phyloP scores from a whole-genome alignment of 2,888 invertebrate species.

The Brachylomia viminalis region DNA sequence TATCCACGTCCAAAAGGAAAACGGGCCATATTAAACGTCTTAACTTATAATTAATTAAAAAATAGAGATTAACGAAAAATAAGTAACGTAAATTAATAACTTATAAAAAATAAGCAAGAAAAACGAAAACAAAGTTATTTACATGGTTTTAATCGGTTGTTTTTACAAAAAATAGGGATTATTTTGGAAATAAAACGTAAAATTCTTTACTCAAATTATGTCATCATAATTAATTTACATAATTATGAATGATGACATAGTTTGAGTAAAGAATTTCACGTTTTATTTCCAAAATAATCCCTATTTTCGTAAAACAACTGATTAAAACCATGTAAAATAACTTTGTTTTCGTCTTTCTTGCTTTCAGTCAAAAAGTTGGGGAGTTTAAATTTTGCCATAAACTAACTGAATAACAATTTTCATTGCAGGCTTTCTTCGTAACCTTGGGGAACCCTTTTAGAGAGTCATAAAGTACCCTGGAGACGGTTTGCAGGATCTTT shows the following conservation, averaged over 20 bases:
- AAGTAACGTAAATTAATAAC: too few relatives aligned
- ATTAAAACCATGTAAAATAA: neutral
- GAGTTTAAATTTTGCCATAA: too few relatives aligned
- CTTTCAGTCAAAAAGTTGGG: neutral
- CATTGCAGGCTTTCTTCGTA: neutral
- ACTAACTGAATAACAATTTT: neutral
- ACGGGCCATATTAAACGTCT: too few relatives aligned
- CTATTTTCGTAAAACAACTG: neutral
- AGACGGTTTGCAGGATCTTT: slow-evolving; percentile 6
- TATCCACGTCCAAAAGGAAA: too few relatives aligned
- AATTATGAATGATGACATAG: neutral
- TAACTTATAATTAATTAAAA: too few relatives aligned
- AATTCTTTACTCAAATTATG: neutral
- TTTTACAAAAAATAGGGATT: neutral
- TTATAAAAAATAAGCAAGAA: too few relatives aligned
- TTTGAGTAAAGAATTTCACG: neutral
- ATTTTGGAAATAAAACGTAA: neutral
- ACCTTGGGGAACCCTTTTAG: neutral
- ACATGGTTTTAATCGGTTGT: neutral
- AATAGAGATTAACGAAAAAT: too few relatives aligned
- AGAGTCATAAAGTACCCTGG: neutral
- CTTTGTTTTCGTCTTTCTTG: neutral
- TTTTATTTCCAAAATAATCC: neutral
- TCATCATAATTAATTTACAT: too few relatives aligned
- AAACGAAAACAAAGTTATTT: neutral